These are phyloP conservation scores for Betta splendens DNA, from an alignment of 2,797 vertebrate genomes.

Conservation along the genomic window DNA sequence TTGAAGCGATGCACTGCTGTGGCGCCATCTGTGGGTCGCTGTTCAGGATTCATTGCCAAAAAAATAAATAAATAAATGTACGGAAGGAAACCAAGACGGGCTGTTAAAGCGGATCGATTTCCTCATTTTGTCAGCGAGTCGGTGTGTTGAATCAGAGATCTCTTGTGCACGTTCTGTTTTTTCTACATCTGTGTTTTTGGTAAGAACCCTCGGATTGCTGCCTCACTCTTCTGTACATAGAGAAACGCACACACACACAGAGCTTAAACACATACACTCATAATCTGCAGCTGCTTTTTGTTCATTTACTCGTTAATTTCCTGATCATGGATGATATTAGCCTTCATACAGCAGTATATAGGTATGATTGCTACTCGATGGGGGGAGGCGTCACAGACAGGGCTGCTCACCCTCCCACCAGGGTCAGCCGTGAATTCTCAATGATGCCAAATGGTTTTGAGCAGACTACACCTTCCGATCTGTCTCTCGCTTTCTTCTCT, in stretches of 20 bases:
- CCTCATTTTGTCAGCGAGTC: conserved; percentile 41
- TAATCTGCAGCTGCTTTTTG: conserved; percentile 59
- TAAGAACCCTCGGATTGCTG: conserved; percentile 70
- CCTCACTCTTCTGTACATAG: conserved; percentile 75
- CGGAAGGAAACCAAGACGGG: conserved; percentile 9
- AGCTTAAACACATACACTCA: conserved; percentile 55
- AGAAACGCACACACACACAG: conserved; percentile 51
- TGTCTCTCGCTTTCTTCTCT: conserved; percentile 38
- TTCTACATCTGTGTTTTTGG: conserved; percentile 62
- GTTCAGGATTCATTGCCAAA: background rate
- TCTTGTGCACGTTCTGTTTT: conserved; percentile 59
- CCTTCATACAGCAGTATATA: conserved; percentile 64
- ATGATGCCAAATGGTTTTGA: conserved; percentile 78
- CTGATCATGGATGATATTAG: conserved; percentile 67
- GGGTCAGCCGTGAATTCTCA: conserved; percentile 67
- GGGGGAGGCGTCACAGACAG: conserved; percentile 49
- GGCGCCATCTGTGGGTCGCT: conserved; percentile 42
- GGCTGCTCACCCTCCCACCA: conserved; percentile 53
- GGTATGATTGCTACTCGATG: conserved; percentile 47
- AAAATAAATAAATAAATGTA: background rate
- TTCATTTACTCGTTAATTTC: conserved; percentile 67
- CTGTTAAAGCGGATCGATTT: conserved; percentile 24
- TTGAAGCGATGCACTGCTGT: conserved; percentile 6
- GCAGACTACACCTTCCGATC: conserved; percentile 59
- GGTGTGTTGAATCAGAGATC: conserved; percentile 54